Conservation (phyloP, 2,113 vertebrate species). For the Anoplopoma fimbria region DNA sequence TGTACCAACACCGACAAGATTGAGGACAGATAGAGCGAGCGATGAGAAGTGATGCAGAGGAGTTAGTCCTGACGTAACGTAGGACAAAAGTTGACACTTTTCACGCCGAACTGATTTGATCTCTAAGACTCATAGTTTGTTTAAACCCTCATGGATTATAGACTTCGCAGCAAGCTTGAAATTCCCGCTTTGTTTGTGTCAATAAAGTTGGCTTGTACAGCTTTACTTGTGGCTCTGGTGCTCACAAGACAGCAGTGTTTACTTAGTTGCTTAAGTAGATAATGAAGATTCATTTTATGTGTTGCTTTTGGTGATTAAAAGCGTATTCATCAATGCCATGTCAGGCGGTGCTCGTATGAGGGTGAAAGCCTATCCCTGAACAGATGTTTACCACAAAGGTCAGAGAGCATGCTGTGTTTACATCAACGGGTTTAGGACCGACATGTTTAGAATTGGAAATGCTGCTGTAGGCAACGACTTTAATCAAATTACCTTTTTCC, state of each 20-base stretch:
- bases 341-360: slow-evolving; percentile 63
- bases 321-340: slow-evolving; percentile 79
- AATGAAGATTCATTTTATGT: slow-evolving; percentile 78
- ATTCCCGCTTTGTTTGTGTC: slow-evolving; percentile 32
- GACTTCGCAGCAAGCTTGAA: slow-evolving; percentile 26
- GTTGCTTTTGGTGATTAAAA: slow-evolving; percentile 82
- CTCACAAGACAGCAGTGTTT: slow-evolving; percentile 51
- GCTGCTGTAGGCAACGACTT: slow-evolving; percentile 82
- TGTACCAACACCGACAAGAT: background rate
- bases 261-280: slow-evolving; percentile 65
- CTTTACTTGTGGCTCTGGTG: slow-evolving; percentile 34
- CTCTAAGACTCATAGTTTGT: slow-evolving; percentile 14
- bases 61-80: slow-evolving; percentile 1
- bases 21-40: background rate
- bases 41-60: background rate
- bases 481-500: slow-evolving; percentile 84
- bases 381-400: slow-evolving; percentile 85
- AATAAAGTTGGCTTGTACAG: slow-evolving; percentile 34
- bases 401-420: slow-evolving; percentile 83
- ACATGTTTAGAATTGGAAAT: slow-evolving; percentile 85
- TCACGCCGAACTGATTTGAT: slow-evolving; percentile 13
- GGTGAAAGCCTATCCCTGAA: slow-evolving; percentile 81
- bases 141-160: slow-evolving; percentile 31
- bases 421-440: slow-evolving; percentile 76
- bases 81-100: background rate